Evolutionary conservation across 2,797 vertebrate species (phyloP).

Genomic region (Siniperca obscura): DNA sequence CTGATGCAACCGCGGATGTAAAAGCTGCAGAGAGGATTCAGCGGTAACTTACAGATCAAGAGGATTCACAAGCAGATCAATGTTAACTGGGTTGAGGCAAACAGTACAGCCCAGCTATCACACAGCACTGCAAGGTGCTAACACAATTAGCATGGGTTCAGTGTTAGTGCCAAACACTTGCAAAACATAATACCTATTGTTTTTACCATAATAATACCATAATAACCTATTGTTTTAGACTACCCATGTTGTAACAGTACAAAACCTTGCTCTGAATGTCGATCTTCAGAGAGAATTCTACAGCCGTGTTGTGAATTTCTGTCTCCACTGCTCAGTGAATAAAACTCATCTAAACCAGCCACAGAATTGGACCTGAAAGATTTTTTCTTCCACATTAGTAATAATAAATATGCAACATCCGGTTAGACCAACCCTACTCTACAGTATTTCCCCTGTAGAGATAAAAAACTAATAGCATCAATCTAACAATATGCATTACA

Average conservation of each 20-base stretch:
- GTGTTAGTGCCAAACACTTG: not conserved
- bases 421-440: not conserved
- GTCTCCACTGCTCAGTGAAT: too few relatives aligned
- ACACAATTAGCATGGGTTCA: conserved; percentile 13
- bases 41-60: conserved; percentile 39
- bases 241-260: too few relatives aligned
- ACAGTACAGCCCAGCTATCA: conserved; percentile 11
- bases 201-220: too few relatives aligned
- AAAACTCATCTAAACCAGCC: too few relatives aligned
- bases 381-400: too few relatives aligned
- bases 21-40: conserved; percentile 58
- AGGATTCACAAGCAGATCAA: conserved; percentile 39
- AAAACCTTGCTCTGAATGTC: too few relatives aligned
- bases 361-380: too few relatives aligned
- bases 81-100: conserved; percentile 29
- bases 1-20: conserved; percentile 39
- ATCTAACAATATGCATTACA: not conserved
- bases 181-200: not conserved
- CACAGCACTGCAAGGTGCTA: not conserved
- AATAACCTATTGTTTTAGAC: too few relatives aligned
- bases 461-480: not conserved
- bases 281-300: too few relatives aligned
- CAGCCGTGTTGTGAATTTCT: too few relatives aligned
- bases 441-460: not conserved
- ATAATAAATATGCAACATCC: too few relatives aligned